phyloP scores from a whole-genome alignment of 2,797 vertebrate species.

The Champsocephalus esox region DNA sequence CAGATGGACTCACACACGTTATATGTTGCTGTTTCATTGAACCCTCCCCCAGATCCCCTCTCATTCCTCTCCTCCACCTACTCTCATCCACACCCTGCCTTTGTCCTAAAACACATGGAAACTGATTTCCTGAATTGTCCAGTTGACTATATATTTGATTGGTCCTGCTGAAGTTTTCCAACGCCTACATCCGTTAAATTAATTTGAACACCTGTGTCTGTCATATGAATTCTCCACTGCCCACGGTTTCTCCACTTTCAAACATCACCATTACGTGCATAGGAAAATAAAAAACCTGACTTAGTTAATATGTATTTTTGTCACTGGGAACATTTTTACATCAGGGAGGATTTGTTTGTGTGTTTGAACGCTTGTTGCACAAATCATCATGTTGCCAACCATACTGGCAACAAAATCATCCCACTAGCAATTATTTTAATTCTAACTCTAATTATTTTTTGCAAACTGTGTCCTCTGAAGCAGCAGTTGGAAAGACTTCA shows the following conservation, averaged over 20 bases:
- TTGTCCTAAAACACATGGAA: constrained; percentile 65
- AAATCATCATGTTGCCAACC: background rate
- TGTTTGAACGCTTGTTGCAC: constrained; percentile 1
- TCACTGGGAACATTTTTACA: background rate
- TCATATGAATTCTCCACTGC: constrained; percentile 26
- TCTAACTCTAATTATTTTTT: constrained; percentile 31
- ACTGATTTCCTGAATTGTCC: constrained; percentile 36
- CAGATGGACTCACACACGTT: constrained; percentile 14
- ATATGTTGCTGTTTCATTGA: constrained; percentile 42
- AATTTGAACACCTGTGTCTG: constrained; percentile 26
- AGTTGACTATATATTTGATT: constrained; percentile 34
- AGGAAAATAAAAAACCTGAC: background rate
- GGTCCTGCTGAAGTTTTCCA: constrained; percentile 48
- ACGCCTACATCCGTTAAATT: constrained; percentile 10
- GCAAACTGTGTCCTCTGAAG: background rate
- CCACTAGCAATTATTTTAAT: background rate
- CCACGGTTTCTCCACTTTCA: background rate
- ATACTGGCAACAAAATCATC: background rate
- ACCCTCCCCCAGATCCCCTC: constrained; percentile 40
- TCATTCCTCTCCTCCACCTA: constrained; percentile 76
- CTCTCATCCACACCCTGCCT: constrained; percentile 75
- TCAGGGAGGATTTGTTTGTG: constrained; percentile 3
- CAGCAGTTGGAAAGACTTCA: background rate
- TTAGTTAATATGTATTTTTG: constrained; percentile 6
- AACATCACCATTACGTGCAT: background rate